Evolutionary conservation across 37 sponge, comb jelly and placozoan species (phyloP), one percentile per base, ranked within the genome.

Genomic region (Chondrilla cf. caribensis): DNA sequence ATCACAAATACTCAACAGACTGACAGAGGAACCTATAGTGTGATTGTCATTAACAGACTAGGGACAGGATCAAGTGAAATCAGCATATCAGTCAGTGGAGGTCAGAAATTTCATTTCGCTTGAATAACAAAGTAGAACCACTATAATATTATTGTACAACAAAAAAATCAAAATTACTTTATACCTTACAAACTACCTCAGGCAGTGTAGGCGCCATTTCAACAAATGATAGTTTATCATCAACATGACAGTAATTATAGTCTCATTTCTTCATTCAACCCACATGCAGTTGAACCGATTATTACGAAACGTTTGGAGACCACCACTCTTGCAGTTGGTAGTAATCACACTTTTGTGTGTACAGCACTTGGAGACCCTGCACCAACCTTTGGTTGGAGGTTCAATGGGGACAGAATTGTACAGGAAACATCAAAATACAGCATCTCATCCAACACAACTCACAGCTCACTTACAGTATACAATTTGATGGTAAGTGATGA

Each of bases 291-390:
- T 43, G 3, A 2, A 25, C 76, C 76, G 3, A 7, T 11, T 1
- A 40, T 73, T 36, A 8, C 41, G 2, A 2, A 41, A 2, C 41
- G n/a, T 40, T 43, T 73, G 76, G 2, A 17, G 41, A 7, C 36
- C 43, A 40, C 76, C 41, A 73, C 42, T 39, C 25, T 40, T 37
- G 44, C 7, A 2, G 19, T 21, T 36, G 76, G 76, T 39, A 8
- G 44, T 24, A 38, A 22, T 25, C 76, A 43, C 43, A 40, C 40
- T 19, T 40, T 73, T 43, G 44, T 42, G 25, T 73, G 76, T 40
- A 7, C 76, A 22, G 76, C 76, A 40, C 42, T 73, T 22, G 76
- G 42, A 19, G 76, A 73, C 41, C 76, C 76, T 40, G 7, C 0
- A 36, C 76, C 76, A 15, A 3, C 36, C 0, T 73, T 73, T 40